Evolutionary conservation across 2,113 vertebrate genomes (phyloP).

Genomic region (Arothron firmamentum): DNA sequence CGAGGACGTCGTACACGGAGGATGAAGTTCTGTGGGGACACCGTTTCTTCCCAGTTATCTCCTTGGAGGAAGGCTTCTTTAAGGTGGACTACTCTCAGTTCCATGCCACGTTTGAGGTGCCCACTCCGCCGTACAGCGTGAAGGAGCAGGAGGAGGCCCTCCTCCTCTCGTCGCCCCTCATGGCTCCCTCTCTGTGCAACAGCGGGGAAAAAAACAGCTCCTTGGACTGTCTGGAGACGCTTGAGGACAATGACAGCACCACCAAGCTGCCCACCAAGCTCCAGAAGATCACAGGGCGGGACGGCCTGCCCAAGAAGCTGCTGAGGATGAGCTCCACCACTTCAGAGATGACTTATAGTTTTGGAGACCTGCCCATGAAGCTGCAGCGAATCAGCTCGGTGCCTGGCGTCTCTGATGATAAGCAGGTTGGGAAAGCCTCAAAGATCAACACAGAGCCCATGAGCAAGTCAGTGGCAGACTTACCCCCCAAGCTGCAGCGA

Average conservation of each 20-base stretch:
- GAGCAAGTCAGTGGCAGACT: slow-evolving; percentile 94
- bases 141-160: slow-evolving; percentile 97
- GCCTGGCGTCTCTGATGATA: slow-evolving; percentile 93
- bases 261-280: slow-evolving; percentile 92
- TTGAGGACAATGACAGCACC: slow-evolving; percentile 84
- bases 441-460: slow-evolving; percentile 90
- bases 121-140: slow-evolving; percentile 92
- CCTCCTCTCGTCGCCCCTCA: slow-evolving; percentile 94
- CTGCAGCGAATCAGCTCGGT: slow-evolving; percentile 98
- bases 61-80: slow-evolving; percentile 97
- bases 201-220: slow-evolving; percentile 92
- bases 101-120: slow-evolving; percentile 96
- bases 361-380: slow-evolving; percentile 96
- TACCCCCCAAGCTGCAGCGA: slow-evolving; percentile 96
- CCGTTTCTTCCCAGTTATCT: slow-evolving; percentile 97
- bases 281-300: slow-evolving; percentile 96
- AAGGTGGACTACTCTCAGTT: slow-evolving; percentile 99
- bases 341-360: slow-evolving; percentile 97
- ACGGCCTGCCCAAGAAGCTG: slow-evolving; percentile 94
- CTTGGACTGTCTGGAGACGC: slow-evolving; percentile 89
- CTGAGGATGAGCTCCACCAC: slow-evolving; percentile 97
- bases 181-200: slow-evolving; percentile 92
- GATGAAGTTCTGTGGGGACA: slow-evolving; percentile 99
- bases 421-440: slow-evolving; percentile 83
- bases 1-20: slow-evolving; percentile 96